Evolutionary conservation across 1,140 invertebrate genomes (phyloP), one percentile per base, ranked within the genome.

Genomic region (Zaprionus ghesquierei): DNA sequence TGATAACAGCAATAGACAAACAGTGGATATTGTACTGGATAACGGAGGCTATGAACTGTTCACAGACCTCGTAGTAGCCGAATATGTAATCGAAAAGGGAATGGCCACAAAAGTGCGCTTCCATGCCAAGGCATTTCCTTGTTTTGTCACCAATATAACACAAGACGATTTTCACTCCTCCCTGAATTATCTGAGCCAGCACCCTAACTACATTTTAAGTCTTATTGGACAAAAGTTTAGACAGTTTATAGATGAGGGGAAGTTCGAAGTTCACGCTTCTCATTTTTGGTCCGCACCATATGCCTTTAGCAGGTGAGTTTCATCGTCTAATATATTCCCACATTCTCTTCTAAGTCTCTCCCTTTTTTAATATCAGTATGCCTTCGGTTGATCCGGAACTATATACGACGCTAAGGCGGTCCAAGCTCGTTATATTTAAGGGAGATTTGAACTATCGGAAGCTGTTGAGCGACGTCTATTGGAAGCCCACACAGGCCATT

Each of bases 361-460:
- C 2, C 1, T 20, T 5, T 3, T 27, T 38, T 4, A 0, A 1
- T n/a, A 49, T 92, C 76, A 93, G 95, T 86, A 99, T 99, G 98
- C 93, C 94, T 79, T 84, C 90, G n/a, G 89, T 93, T 8, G 94
- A 95, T 72, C 93, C 94, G 8, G 84, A 94, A 6, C 90, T 99
- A 0, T 98, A 98, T 84, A 80, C 92, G 29, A 94, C 94, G 64
- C 92, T 99, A 8, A 92, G 94, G 31, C 79, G 94, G 90, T 94
- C 97, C 0, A 93, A 94, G 54, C 92, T 98, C 0, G 79, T 98
- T 0, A 94, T 99, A 79, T 98, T 99, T 92, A 99, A 99, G 93
- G 99, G 99, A 0, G 97, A 99, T 91, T 93, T 99, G 5, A 99
- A 99, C 93, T 99, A 99, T 92, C 93, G 98, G 44, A 99, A 99